These are phyloP conservation scores for Lucifuga dentata DNA, from an alignment of 2,113 vertebrate species.

Conservation along the genomic window DNA sequence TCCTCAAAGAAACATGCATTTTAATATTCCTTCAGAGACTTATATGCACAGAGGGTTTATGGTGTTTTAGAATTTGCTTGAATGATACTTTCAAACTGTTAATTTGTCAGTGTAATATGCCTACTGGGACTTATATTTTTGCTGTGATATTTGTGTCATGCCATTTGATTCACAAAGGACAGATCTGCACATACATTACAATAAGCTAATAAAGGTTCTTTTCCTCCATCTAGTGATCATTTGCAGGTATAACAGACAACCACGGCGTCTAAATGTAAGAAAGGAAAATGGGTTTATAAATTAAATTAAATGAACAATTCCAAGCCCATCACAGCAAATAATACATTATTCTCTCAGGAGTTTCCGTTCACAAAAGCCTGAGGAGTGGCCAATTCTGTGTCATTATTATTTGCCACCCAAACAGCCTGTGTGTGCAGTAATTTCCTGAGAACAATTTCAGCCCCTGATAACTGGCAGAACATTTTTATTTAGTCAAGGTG, in stretches of 20 bases:
- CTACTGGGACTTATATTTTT: slow-evolving; percentile 30
- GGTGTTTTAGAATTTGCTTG: slow-evolving; percentile 12
- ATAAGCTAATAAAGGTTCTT: slow-evolving; percentile 15
- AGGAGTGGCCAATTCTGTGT: slow-evolving; percentile 9
- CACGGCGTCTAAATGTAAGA: neutral
- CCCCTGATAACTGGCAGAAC: slow-evolving; percentile 6
- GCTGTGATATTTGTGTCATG: slow-evolving; percentile 42
- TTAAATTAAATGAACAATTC: slow-evolving; percentile 14
- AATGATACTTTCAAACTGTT: slow-evolving; percentile 31
- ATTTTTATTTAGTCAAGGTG: slow-evolving; percentile 24
- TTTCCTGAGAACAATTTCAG: slow-evolving; percentile 13
- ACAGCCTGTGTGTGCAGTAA: slow-evolving; percentile 26
- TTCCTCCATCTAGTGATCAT: slow-evolving; percentile 71
- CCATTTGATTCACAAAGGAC: slow-evolving; percentile 26
- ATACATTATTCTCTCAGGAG: slow-evolving; percentile 7
- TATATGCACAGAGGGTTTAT: slow-evolving; percentile 15
- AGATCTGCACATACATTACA: neutral
- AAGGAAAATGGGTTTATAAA: neutral
- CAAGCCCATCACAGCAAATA: slow-evolving; percentile 14
- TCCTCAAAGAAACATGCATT: neutral
- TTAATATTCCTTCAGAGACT: slow-evolving; percentile 23
- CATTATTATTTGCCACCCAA: slow-evolving; percentile 51
- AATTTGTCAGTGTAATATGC: slow-evolving; percentile 42
- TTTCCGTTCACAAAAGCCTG: slow-evolving; percentile 21
- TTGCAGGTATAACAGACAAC: neutral